Base-by-base conservation (phyloP, 2,888 invertebrate species). In the Hartigia nigra region DNA sequence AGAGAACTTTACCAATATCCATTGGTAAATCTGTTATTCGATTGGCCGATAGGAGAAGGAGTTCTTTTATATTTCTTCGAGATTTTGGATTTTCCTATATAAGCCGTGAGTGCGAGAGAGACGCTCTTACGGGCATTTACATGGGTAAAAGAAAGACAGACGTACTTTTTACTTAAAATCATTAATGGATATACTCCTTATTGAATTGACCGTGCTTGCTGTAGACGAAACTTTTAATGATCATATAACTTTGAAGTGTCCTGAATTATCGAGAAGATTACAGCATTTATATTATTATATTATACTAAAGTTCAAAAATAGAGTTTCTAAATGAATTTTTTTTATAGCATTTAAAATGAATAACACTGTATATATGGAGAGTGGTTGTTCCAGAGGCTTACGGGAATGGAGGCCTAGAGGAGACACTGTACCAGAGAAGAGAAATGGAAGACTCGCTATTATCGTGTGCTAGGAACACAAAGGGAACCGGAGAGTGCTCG, bases 401-500 rank as follows among this genome's bases (percentile, higher is more conserved):
- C 9, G 23, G 23, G 9, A 55, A 55, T 9, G 23, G 55, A 23
- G 55, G 23, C 23, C 55, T 23, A 55, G 23, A 23, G 55, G 23
- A 55, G 55, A 55, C 55, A 9, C 55, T 2, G 55, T 23, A 55
- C 2, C 55, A 55, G 14, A 23, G 23, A 55, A 2, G 23, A 55
- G 55, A 23, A 55, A 39, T 14, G 39, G 23, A 39, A 55, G 23
- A 55, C 55, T 55, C 55, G 55, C 55, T 23, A 55, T 55, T 55
- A 23, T 76, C 76, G 78, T 74, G 76, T 79, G 81, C 74, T 70
- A 75, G 55, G 9, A 70, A 74, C 81, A 75, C 31, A 77, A 78
- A 34, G 76, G 69, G 77, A 69, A 74, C 70, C 69, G 36, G 74
- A 77, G 76, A 39, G n/a, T 55, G 55, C 9, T 55, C 23, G 9